Evolutionary conservation across 1,140 invertebrate genomes (phyloP).

Genomic region (Cyclargus thomasi): DNA sequence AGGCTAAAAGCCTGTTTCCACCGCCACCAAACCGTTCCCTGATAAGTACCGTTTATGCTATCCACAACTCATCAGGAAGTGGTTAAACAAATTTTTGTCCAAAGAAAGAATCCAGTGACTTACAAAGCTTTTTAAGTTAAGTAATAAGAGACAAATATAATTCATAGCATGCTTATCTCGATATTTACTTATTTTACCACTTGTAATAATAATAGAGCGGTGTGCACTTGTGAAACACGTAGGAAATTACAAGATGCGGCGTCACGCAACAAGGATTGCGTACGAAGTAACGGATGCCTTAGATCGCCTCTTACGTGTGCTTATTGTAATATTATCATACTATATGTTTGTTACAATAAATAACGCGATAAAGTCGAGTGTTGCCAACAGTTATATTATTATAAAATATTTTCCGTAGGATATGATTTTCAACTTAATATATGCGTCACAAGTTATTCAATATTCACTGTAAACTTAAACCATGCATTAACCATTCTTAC

Average conservation of each 20-base stretch:
- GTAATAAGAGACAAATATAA: neutral
- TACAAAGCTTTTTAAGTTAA: neutral
- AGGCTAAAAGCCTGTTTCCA: too few relatives aligned
- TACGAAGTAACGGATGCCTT: constrained; percentile 9
- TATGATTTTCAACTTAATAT: too few relatives aligned
- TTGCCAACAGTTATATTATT: neutral
- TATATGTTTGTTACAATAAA: neutral
- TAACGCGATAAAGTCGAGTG: neutral
- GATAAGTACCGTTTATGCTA: too few relatives aligned
- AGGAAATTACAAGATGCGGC: constrained; percentile 14
- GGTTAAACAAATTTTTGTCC: too few relatives aligned
- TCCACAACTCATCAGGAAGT: too few relatives aligned
- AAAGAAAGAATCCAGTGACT: too few relatives aligned
- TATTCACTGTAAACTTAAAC: too few relatives aligned
- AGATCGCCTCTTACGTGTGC: neutral
- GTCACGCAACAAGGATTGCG: constrained; percentile 8
- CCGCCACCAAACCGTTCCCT: too few relatives aligned
- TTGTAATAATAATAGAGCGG: constrained; percentile 6
- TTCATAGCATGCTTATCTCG: neutral
- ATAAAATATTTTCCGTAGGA: too few relatives aligned
- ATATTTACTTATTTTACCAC: neutral
- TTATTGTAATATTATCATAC: neutral
- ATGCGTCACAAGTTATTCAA: too few relatives aligned
- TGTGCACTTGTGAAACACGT: neutral
- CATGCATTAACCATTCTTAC: too few relatives aligned